Percentiles rank a stretch among this genome's conserved stretches.
phyloP scores from a whole-genome alignment of 2,113 vertebrate genomes.

The Amphiprion ocellaris region DNA sequence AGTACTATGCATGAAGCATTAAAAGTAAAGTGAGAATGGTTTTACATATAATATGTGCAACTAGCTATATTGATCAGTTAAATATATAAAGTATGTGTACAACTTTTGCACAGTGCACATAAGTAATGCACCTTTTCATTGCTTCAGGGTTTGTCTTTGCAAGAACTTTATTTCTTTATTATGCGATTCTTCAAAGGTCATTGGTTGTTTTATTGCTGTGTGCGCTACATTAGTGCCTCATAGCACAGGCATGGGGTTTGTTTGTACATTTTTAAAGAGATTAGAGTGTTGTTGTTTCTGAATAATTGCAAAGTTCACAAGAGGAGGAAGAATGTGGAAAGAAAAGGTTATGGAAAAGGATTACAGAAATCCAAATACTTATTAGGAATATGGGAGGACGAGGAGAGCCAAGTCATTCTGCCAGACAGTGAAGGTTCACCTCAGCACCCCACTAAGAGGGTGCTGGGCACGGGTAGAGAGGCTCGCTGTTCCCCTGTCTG shows the following conservation, averaged over 20 bases:
- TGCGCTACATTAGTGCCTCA: constrained; percentile 17
- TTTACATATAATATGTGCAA: background rate
- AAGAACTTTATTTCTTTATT: constrained; percentile 6
- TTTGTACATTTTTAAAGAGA: constrained; percentile 20
- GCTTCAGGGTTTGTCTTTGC: background rate
- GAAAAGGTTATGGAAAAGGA: constrained; percentile 4
- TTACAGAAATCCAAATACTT: constrained; percentile 17
- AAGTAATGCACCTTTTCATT: background rate
- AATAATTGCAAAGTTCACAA: constrained; percentile 18
- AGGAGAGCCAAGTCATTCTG: constrained; percentile 41
- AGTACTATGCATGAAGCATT: background rate
- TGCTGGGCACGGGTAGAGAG: constrained; percentile 49
- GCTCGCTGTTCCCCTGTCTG: constrained; percentile 66
- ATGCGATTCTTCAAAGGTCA: constrained; percentile 37
- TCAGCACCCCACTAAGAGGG: constrained; percentile 64
- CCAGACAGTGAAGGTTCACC: constrained; percentile 63
- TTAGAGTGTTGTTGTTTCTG: constrained; percentile 24
- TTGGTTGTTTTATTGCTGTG: constrained; percentile 10
- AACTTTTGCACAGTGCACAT: background rate
- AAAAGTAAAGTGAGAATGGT: background rate
- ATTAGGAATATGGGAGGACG: constrained; percentile 1
- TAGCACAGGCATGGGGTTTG: background rate
- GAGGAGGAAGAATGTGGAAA: too few relatives aligned
- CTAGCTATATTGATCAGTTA: too few relatives aligned
- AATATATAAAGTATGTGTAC: too few relatives aligned